Evolutionary conservation across 2,797 vertebrate species (phyloP).

Genomic region (Scomberomorus guttatus): DNA sequence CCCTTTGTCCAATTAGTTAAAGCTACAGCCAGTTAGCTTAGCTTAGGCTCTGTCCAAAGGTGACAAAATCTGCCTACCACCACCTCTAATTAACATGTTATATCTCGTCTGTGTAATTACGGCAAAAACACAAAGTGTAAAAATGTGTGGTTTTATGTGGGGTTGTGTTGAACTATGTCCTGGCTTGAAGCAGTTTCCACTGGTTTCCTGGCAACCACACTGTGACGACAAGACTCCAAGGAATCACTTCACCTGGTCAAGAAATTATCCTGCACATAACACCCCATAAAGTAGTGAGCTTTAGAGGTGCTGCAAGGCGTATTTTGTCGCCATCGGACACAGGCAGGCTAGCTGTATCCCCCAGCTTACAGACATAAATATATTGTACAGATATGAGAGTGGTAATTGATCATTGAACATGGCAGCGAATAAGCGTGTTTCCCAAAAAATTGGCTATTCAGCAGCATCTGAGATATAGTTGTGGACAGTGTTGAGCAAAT

Average conservation of each 20-base stretch:
- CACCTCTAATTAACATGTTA: neutral
- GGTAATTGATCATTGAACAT: too few species aligned
- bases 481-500: neutral
- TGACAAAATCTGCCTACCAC: neutral
- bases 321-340: too few species aligned
- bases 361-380: too few species aligned
- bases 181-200: too few species aligned
- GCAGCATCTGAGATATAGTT: neutral
- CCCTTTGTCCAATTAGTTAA: neutral
- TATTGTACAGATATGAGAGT: too few species aligned
- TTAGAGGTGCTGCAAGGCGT: too few species aligned
- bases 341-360: too few species aligned
- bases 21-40: neutral
- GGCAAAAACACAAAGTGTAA: neutral
- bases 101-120: too few species aligned
- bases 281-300: neutral
- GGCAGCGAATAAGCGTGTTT: neutral
- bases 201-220: neutral
- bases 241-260: neutral
- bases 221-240: too few species aligned
- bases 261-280: neutral
- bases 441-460: neutral
- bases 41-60: neutral
- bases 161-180: neutral
- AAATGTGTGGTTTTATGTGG: neutral